phyloP scores from a whole-genome alignment of 2,888 invertebrate genomes.

The Xestia rhomboidea region DNA sequence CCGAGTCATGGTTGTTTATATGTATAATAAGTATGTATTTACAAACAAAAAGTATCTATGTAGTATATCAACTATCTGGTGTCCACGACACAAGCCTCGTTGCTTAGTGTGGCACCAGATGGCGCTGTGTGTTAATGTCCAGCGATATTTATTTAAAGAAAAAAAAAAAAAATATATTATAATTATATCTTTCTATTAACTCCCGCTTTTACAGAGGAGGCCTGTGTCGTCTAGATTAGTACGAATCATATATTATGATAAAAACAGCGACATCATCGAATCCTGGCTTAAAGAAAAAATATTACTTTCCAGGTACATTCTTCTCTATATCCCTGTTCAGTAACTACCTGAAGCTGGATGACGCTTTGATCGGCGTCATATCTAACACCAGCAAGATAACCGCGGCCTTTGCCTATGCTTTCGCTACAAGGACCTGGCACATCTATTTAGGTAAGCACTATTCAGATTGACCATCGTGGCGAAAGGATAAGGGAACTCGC shows the following conservation, averaged over 20 bases:
- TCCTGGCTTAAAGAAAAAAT: background rate
- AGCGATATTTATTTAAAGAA: too few relatives aligned
- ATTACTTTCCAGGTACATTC: conserved; percentile 92
- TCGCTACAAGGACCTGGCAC: conserved; percentile 94
- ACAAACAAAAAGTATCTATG: too few relatives aligned
- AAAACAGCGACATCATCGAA: background rate
- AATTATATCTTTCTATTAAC: background rate
- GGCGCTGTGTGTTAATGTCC: too few relatives aligned
- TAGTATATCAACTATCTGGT: too few relatives aligned
- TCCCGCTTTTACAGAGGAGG: background rate
- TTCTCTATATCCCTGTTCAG: conserved; percentile 96
- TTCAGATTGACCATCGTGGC: background rate
- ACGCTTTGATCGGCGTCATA: conserved; percentile 95
- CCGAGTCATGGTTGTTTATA: too few relatives aligned
- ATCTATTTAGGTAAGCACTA: conserved; percentile 93
- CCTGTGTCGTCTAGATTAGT: background rate
- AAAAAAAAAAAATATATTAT: too few relatives aligned
- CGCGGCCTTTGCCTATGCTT: conserved; percentile 96
- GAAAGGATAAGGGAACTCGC: background rate
- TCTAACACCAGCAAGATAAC: conserved; percentile 96
- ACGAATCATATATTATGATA: background rate
- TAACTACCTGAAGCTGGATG: conserved; percentile 94
- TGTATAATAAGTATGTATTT: too few relatives aligned
- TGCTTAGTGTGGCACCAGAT: too few relatives aligned
- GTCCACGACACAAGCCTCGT: too few relatives aligned